Conservation (phyloP, 2,797 vertebrate genomes). For the Nannoperca obscura region DNA sequence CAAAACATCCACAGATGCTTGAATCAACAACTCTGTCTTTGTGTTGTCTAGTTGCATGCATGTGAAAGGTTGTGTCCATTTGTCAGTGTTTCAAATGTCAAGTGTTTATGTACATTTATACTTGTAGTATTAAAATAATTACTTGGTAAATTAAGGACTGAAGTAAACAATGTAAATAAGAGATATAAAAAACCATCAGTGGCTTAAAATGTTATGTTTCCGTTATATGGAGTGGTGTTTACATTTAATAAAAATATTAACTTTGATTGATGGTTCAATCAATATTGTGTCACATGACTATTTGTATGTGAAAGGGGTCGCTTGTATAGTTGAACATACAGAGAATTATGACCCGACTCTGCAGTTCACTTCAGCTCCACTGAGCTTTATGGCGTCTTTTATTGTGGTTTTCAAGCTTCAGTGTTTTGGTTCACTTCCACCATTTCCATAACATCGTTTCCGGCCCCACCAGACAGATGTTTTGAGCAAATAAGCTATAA, state of each 20-base stretch:
- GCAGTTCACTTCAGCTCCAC: neutral
- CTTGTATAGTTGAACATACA: neutral
- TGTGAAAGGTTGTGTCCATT: neutral
- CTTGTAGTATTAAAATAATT: neutral
- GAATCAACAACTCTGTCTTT: conserved; percentile 45
- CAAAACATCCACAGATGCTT: conserved; percentile 81
- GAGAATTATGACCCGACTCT: neutral
- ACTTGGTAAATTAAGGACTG: neutral
- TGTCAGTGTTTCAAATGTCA: conserved; percentile 27
- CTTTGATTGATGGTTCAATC: neutral
- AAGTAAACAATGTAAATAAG: neutral
- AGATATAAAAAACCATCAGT: neutral
- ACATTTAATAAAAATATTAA: conserved; percentile 23
- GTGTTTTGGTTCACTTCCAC: neutral
- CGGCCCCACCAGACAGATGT: neutral
- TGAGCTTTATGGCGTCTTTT: neutral
- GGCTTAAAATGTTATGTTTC: neutral
- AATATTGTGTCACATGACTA: neutral
- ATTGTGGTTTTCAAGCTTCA: neutral
- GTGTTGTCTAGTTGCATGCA: neutral
- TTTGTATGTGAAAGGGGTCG: neutral
- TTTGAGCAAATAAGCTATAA: neutral
- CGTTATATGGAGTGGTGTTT: conserved; percentile 22
- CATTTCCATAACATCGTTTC: neutral
- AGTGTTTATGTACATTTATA: conserved; percentile 4